Conservation (phyloP, 1,140 invertebrate species). For the Agrypnia vestita region DNA sequence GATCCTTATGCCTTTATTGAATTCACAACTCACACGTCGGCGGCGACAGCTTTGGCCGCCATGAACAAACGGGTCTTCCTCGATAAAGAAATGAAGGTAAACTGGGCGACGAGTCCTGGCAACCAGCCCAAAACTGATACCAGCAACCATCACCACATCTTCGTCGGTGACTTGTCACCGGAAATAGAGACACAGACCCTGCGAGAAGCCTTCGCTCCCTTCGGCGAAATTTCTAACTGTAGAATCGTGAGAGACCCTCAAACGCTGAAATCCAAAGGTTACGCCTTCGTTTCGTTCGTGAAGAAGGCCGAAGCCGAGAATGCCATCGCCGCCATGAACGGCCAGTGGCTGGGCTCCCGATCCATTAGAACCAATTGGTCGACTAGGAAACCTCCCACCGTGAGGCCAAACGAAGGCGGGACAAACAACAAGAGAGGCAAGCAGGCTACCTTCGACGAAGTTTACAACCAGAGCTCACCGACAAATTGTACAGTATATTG, state of each 20-base stretch:
- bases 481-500: conserved; percentile 99
- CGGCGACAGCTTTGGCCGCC: conserved; percentile 93
- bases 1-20: conserved; percentile 99
- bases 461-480: conserved; percentile 97
- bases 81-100: conserved; percentile 98
- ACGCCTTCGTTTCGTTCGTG: conserved; percentile 99
- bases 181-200: conserved; percentile 98
- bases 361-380: conserved; percentile 99
- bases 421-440: conserved; percentile 72
- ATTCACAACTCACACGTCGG: conserved; percentile 94
- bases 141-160: conserved; percentile 99
- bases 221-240: conserved; percentile 99
- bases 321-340: conserved; percentile 98
- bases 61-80: conserved; percentile 98
- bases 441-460: conserved; percentile 81
- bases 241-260: conserved; percentile 98
- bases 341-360: conserved; percentile 97
- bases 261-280: conserved; percentile 99
- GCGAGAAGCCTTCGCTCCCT: conserved; percentile 96
- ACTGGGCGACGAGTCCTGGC: conserved; percentile 99
- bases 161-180: conserved; percentile 98
- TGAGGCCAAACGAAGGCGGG: conserved; percentile 74
- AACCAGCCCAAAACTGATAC: conserved; percentile 99
- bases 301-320: conserved; percentile 99
- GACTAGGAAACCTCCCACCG: conserved; percentile 93